phyloP scores from a whole-genome alignment of 2,888 invertebrate species.

The Noctua fimbriata region DNA sequence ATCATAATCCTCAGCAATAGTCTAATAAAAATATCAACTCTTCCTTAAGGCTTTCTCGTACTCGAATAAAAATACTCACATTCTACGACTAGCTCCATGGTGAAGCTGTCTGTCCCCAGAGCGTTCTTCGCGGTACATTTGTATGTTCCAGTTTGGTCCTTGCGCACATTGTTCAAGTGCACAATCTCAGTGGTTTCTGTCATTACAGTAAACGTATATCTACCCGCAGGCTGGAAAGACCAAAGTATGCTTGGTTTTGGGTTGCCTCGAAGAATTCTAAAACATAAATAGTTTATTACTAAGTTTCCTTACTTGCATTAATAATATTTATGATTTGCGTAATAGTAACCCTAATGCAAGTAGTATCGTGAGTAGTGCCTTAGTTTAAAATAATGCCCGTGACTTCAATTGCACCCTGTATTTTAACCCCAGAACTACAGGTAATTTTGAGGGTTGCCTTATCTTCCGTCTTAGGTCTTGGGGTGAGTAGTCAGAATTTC shows the following conservation, averaged over 20 bases:
- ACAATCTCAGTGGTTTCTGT: conserved; percentile 52
- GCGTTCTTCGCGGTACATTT: conserved; percentile 71
- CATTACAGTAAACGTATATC: conserved; percentile 29
- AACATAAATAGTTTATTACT: conserved; percentile 15
- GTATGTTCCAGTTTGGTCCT: conserved; percentile 66
- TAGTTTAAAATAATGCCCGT: no score
- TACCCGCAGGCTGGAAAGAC: conserved; percentile 59
- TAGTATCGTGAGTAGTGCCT: no score
- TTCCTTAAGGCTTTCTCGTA: no score
- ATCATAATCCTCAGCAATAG: no score
- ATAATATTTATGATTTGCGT: no score
- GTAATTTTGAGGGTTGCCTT: no score
- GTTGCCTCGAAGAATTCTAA: conserved; percentile 67
- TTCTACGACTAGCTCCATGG: conserved; percentile 68
- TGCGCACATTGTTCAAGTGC: conserved; percentile 52
- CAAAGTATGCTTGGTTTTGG: conserved; percentile 72
- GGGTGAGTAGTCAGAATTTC: not conserved
- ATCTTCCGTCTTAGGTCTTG: not conserved
- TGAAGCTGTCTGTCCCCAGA: conserved; percentile 67
- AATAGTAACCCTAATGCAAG: no score
- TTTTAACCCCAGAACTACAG: no score
- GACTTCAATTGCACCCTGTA: no score
- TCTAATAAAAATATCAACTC: no score
- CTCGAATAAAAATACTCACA: conserved; percentile 19
- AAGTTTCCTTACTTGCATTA: no score